Evolutionary conservation across 2,797 vertebrate genomes (phyloP), one percentile per base, ranked within the genome.

Genomic region (Leptatherina wallacei): DNA sequence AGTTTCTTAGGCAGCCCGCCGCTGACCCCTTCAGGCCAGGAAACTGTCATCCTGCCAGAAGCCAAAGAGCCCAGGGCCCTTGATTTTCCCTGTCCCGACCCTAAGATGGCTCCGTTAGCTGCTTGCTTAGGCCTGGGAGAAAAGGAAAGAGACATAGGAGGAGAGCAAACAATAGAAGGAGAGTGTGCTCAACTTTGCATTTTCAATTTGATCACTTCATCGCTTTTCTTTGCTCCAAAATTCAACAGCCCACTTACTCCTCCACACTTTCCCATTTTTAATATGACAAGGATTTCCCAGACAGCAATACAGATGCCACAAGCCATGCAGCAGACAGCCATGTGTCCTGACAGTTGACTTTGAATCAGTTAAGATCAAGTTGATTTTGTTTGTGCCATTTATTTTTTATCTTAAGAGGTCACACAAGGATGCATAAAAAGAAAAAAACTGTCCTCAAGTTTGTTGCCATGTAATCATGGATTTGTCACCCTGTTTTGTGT

Each of bases 21-120:
- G 84, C 89, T 94, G 92, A 94, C 93, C 93, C 93, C 93, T 93
- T 91, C 88, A 93, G 92, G 89, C 90, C 84, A 72, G 77, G 86
- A 89, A 89, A 89, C 87, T 87, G 88, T 84, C 70, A 44, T 82
- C 85, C 71, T 59, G 86, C 88, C 88, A 89, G 68, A 75, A 92
- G 84, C 76, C 86, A 75, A 82, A 59, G 79, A 80, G 80, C 84
- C 91, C 81, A 77, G 67, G 79, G 87, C 78, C 82, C 71, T 75
- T n/a, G 2, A 42, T 22, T 27, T 0, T 20, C 4, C 24, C 51
- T 58, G 38, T 60, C 13, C 42, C 61, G 59, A 72, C 65, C 75
- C 73, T 59, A 72, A 88, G 84, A 88, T 75, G 61, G 75, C 67
- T 75, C 61, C 65, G 60, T 69, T 85, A 80, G 85, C 85, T 70